Evolutionary conservation across 2,888 invertebrate species (phyloP), one percentile per base, ranked within the genome.

Genomic region (Clepsis dumicolana): DNA sequence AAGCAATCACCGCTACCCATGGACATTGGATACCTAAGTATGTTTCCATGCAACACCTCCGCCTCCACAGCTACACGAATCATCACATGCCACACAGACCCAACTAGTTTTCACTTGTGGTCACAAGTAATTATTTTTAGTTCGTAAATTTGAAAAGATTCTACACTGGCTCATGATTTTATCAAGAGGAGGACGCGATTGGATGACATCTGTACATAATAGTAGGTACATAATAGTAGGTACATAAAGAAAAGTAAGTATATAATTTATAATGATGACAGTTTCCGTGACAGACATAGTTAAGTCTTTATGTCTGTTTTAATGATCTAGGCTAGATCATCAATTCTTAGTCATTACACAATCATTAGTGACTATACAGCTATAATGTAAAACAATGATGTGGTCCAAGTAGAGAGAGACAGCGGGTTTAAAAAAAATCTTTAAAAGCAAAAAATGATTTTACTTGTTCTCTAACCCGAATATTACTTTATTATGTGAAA

Each of bases 341-440:
- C 64, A 50, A 64, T 64, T 56, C 59, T 68, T 64, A 68, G 68
- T 68, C 65, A 65, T 72, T 73, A 64, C 53, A 68, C 59, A 68
- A 64, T 68, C 72, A 73, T 70, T 70, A 70, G 53, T 21, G 52
- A 53, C 63, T 72, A 71, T 72, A 65, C 71, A 72, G 65, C 62
- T 64, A 68, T 52, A 67, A 50, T 71, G 60, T 64, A 52, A 65
- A 61, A 50, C 41, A 61, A 70, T 70, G 12, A 21, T 29, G n/a
- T 7, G 57, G 63, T 14, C 2, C 44, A 64, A 68, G 68, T 41
- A 16, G 44, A 1, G n/a, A 18, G 32, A 27, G 18, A 29, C 10
- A n/a, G 57, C 57, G 56, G 1, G 18, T 52, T 14, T 12, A 35
- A 29, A 29, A 4, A 29, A 7, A 0, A 4, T 29, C 8, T 29